phyloP scores from a whole-genome alignment of 2,113 vertebrate genomes.

The Cyprinodon brontotheroides region DNA sequence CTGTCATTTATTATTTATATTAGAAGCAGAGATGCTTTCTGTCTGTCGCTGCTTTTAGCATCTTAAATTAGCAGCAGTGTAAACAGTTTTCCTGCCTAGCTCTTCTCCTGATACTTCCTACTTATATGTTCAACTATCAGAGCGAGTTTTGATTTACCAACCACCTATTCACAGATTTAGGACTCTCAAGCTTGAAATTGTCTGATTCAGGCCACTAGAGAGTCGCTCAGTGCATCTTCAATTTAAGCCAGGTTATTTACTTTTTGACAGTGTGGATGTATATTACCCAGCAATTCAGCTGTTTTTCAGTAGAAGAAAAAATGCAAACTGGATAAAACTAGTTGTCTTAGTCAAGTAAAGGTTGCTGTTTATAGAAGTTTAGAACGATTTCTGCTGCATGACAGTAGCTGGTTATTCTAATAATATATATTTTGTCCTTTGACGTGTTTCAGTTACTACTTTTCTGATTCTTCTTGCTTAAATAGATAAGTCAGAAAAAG shows the following conservation, averaged over 20 bases:
- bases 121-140: neutral
- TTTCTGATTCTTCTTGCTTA: neutral
- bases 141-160: neutral
- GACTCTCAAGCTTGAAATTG: neutral
- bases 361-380: neutral
- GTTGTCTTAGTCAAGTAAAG: neutral
- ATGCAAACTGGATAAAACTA: neutral
- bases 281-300: neutral
- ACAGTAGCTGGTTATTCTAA: neutral
- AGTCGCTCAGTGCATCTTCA: too few species aligned
- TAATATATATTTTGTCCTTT: neutral
- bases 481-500: constrained; percentile 97
- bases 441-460: neutral
- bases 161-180: neutral
- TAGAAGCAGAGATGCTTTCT: too few species aligned
- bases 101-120: neutral
- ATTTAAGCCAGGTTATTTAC: too few species aligned
- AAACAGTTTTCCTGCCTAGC: too few species aligned
- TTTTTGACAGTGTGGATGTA: too few species aligned
- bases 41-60: too few species aligned
- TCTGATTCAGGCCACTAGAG: neutral
- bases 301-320: too few species aligned
- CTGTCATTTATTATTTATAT: too few species aligned
- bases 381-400: neutral
- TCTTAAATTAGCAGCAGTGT: too few species aligned